These are phyloP conservation scores for Cyphomyrmex costatus DNA, from an alignment of 1,140 invertebrate species.

Conservation along the genomic window DNA sequence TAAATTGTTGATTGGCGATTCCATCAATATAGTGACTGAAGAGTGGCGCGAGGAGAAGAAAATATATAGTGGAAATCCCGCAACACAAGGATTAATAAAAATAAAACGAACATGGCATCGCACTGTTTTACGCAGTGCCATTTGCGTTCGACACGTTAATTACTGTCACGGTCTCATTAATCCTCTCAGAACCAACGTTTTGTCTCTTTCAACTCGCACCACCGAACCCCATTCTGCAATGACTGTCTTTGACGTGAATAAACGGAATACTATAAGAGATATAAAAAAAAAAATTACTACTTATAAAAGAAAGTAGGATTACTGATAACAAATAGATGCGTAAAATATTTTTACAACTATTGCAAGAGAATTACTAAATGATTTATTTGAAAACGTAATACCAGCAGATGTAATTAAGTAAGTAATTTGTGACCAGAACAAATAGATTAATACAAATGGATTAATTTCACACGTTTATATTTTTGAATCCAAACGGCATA, in stretches of 20 bases:
- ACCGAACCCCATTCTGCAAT: slow-evolving; percentile 23
- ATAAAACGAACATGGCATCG: slow-evolving; percentile 42
- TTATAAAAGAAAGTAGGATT: neutral
- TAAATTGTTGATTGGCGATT: slow-evolving; percentile 72
- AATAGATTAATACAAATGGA: slow-evolving; percentile 42
- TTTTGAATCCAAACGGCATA: neutral
- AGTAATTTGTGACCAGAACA: slow-evolving; percentile 1
- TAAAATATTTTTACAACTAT: slow-evolving; percentile 14
- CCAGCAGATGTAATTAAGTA: neutral
- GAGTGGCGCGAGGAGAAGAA: neutral
- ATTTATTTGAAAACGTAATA: slow-evolving; percentile 9
- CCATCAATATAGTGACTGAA: slow-evolving; percentile 17
- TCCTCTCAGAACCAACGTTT: slow-evolving; percentile 36
- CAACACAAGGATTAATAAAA: slow-evolving; percentile 47
- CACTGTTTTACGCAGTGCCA: slow-evolving; percentile 42
- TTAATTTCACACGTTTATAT: slow-evolving; percentile 21
- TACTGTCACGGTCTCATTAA: slow-evolving; percentile 42
- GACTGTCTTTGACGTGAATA: slow-evolving; percentile 12
- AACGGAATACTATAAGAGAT: neutral
- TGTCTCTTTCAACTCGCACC: slow-evolving; percentile 21
- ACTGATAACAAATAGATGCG: neutral
- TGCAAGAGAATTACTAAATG: neutral
- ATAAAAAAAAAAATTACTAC: neutral
- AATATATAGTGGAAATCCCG: slow-evolving; percentile 2
- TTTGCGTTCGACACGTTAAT: slow-evolving; percentile 68